Evolutionary conservation across 1,140 invertebrate genomes (phyloP).

Genomic region (Ganaspis sp.): DNA sequence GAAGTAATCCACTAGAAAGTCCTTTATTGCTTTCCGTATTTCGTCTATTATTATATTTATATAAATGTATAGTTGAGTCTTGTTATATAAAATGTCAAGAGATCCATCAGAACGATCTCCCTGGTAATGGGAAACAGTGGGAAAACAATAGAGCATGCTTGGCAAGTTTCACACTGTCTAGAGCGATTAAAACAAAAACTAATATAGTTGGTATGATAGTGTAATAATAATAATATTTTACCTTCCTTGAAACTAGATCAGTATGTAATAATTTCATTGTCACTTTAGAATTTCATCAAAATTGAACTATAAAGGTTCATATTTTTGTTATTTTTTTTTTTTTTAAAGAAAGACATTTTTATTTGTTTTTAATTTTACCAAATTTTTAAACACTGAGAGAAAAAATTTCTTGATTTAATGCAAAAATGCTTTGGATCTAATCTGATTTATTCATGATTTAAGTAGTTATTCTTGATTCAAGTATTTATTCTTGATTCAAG

Average conservation of each 20-base stretch:
- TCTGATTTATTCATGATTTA: no score
- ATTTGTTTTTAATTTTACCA: no score
- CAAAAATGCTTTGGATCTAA: no score
- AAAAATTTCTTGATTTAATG: no score
- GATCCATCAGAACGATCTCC: slow-evolving; percentile 5
- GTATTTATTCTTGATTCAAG: no score
- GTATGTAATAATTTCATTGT: slow-evolving; percentile 9
- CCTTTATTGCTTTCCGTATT: background rate
- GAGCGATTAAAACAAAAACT: slow-evolving; percentile 17
- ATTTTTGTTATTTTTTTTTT: no score
- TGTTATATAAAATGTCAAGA: background rate
- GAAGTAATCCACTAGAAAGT: background rate
- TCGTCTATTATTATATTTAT: background rate
- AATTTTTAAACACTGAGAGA: no score
- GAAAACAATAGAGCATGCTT: slow-evolving; percentile 24
- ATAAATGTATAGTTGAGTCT: background rate
- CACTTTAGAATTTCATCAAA: no score
- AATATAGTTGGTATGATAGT: slow-evolving; percentile 16
- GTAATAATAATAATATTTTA: slow-evolving; percentile 11
- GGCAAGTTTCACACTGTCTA: slow-evolving; percentile 14
- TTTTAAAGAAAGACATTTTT: no score
- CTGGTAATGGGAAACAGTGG: slow-evolving; percentile 12
- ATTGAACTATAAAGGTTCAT: no score
- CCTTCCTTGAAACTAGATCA: slow-evolving; percentile 3
- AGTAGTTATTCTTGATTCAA: no score